Evolutionary conservation across 2,888 invertebrate species (phyloP).

Genomic region (Kuschelorhynchus macadamiae): DNA sequence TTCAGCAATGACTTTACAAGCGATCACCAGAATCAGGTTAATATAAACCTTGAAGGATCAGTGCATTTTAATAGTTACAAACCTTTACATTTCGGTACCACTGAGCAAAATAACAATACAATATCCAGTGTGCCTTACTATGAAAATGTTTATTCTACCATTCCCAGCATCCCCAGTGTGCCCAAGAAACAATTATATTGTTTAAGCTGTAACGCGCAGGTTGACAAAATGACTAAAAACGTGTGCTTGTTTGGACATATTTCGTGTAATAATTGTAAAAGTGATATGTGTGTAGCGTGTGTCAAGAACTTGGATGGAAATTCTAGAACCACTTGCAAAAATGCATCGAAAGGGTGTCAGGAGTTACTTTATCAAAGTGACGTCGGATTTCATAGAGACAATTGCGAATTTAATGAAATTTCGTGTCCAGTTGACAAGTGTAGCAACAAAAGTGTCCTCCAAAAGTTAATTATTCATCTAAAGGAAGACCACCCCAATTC

Average conservation of each 20-base stretch:
- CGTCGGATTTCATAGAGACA: conserved; percentile 55
- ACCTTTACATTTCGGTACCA: neutral
- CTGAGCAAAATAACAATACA: conserved; percentile 17
- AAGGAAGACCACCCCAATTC: conserved; percentile 52
- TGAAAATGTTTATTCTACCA: conserved; percentile 28
- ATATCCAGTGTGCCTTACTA: neutral
- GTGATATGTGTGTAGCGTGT: conserved; percentile 56
- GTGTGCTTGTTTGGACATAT: conserved; percentile 57
- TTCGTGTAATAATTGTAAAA: conserved; percentile 57
- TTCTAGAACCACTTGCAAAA: conserved; percentile 57
- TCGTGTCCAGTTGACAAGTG: conserved; percentile 58
- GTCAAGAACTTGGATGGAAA: conserved; percentile 52
- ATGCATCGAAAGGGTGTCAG: conserved; percentile 57
- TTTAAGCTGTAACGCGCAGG: conserved; percentile 21
- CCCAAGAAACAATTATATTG: conserved; percentile 14
- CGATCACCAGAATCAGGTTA: neutral
- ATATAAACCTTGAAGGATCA: neutral
- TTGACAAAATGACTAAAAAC: conserved; percentile 44
- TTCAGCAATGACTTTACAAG: neutral
- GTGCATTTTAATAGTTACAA: conserved; percentile 5
- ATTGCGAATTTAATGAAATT: conserved; percentile 58
- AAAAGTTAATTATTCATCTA: conserved; percentile 55
- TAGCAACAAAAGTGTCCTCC: conserved; percentile 44
- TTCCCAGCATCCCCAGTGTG: conserved; percentile 4
- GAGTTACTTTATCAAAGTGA: conserved; percentile 51